Percentiles rank a stretch among this genome's conserved stretches.
Conservation (phyloP, 2,113 vertebrate genomes). For the Planiliza haematocheilus region DNA sequence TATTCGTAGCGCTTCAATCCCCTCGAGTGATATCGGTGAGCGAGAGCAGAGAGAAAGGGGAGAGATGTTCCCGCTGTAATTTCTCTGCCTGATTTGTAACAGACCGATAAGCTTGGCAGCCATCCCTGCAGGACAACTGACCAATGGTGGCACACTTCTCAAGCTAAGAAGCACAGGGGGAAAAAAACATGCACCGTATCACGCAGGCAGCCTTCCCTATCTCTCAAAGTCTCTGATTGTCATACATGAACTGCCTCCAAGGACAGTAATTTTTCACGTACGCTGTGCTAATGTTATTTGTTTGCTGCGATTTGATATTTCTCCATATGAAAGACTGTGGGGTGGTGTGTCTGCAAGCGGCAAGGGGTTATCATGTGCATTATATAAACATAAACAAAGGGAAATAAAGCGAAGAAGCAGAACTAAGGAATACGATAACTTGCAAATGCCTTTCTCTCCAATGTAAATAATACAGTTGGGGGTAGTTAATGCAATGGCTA, state of each 20-base stretch:
- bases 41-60: conserved; percentile 48
- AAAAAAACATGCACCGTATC: conserved; percentile 21
- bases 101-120: conserved; percentile 63
- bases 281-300: conserved; percentile 54
- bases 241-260: conserved; percentile 71
- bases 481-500: conserved; percentile 37
- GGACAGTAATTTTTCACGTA: conserved; percentile 69
- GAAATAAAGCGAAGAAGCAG: conserved; percentile 28
- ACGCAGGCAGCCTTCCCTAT: conserved; percentile 31
- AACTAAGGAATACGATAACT: conserved; percentile 44
- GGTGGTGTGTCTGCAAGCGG: conserved; percentile 44
- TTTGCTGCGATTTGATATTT: conserved; percentile 71
- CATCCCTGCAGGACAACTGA: conserved; percentile 72
- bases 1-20: conserved; percentile 63
- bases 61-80: conserved; percentile 66
- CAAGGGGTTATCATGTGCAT: conserved; percentile 59
- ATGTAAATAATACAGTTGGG: conserved; percentile 49
- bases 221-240: conserved; percentile 63
- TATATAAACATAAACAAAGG: conserved; percentile 61
- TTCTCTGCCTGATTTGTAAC: conserved; percentile 76
- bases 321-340: conserved; percentile 61
- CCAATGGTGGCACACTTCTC: conserved; percentile 49
- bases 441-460: conserved; percentile 11
- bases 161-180: conserved; percentile 37
- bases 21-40: conserved; percentile 58